Base-by-base conservation (phyloP, 35 echinoderm and acorn worm species). In the Heliocidaris tuberculata region DNA sequence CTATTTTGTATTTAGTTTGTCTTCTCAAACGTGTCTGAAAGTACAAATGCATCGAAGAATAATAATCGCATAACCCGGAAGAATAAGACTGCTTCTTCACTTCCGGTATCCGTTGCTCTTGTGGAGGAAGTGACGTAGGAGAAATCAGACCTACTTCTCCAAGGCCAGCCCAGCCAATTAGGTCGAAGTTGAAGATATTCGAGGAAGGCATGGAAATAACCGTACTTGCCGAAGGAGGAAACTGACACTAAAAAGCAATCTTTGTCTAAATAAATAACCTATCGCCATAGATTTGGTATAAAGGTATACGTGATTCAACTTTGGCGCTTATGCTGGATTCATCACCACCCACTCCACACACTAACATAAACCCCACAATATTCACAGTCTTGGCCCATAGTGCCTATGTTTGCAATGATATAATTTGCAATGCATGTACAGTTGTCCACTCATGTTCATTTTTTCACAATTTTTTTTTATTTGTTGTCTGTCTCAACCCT, bases 71-170 rank as follows among this genome's bases (percentile, higher is more conserved):
- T 78, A 78, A 78, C 65, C 65, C 65, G 60, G 60, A 70, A 70
- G 60, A 24, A 16, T 19, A 4, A 70, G 60, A 70, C 60, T 70
- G 60, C 60, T 70, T 70, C 60, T 70, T 70, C 60, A 70, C 60
- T 70, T 70, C 60, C 60, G 65, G 7, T 78, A 19, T 4, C 65
- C 27, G 21, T 78, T 78, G 65, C 65, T 78, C 21, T 24, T n/a
- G 65, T 78, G 21, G 17, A 78, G 65, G 65, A 78, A 78, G 27
- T 78, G 19, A 78, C 65, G 65, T 78, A 78, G 65, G 65, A 78
- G 65, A 78, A 78, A 78, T 78, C 65, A 78, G 65, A 78, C 65
- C 65, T 78, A 78, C 65, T 78, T 78, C n/a, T 78, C 65, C 65
- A 78, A 78, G 65, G 65, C 65, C 65, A 27, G 19, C 65, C 65